Percentiles rank a stretch among this genome's conserved stretches.
These are phyloP conservation scores for Callimorpha dominula DNA, from an alignment of 2,888 invertebrate genomes.

Conservation along the genomic window DNA sequence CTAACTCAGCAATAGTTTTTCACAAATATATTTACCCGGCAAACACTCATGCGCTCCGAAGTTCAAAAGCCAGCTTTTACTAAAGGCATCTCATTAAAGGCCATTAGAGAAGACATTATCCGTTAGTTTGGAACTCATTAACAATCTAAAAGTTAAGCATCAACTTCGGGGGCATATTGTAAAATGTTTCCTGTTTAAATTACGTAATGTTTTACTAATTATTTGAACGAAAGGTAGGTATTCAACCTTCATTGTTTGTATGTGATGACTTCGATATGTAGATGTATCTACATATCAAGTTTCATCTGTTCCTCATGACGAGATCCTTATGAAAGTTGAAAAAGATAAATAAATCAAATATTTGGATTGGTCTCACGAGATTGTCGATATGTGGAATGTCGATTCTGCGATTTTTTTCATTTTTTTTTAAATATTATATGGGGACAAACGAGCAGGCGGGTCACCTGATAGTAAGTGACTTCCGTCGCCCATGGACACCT, in stretches of 20 bases:
- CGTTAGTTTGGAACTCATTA: slow-evolving; percentile 48
- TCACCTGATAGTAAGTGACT: too few relatives aligned
- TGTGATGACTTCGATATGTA: neutral
- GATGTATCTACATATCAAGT: too few relatives aligned
- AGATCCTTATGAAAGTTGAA: too few relatives aligned
- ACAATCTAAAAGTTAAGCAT: slow-evolving; percentile 31
- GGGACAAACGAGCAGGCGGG: too few relatives aligned
- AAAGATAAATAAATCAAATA: too few relatives aligned
- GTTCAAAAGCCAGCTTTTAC: slow-evolving; percentile 1
- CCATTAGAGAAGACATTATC: slow-evolving; percentile 34
- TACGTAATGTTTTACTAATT: slow-evolving; percentile 12
- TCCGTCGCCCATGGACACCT: too few relatives aligned
- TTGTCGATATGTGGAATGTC: too few relatives aligned
- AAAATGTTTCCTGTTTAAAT: slow-evolving; percentile 14
- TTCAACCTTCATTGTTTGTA: neutral
- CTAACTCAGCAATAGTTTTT: neutral
- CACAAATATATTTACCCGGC: neutral
- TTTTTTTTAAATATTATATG: too few relatives aligned
- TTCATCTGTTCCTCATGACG: too few relatives aligned
- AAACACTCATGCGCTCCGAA: neutral
- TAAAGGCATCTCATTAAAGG: slow-evolving; percentile 30
- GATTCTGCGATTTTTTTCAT: too few relatives aligned
- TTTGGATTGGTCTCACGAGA: too few relatives aligned
- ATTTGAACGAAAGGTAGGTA: neutral
- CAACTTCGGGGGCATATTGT: slow-evolving; percentile 16